A percentile compares a stretch with the other conserved stretches of the same genome.
These are phyloP conservation scores for Condylura cristata DNA, from an alignment of 2,113 vertebrate species.

Conservation along the genomic window DNA sequence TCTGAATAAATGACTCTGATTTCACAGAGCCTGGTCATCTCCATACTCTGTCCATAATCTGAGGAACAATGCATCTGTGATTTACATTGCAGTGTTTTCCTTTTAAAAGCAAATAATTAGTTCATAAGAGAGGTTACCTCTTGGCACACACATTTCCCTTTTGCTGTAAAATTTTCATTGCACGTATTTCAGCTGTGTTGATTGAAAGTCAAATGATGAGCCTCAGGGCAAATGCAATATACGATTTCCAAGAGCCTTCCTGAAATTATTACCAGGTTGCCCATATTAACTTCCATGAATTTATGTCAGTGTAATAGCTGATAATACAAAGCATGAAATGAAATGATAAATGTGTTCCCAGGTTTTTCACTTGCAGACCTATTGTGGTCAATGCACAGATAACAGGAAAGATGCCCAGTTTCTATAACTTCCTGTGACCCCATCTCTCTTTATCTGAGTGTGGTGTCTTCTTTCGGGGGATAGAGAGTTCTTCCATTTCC, in stretches of 20 bases:
- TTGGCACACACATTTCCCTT: constrained; percentile 33
- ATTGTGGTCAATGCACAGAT: background rate
- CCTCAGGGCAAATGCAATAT: constrained; percentile 52
- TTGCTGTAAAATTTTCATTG: constrained; percentile 71
- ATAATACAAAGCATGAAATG: constrained; percentile 24
- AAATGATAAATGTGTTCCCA: constrained; percentile 31
- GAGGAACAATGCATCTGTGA: background rate
- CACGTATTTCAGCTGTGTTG: constrained; percentile 44
- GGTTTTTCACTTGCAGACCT: constrained; percentile 29
- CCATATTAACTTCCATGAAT: constrained; percentile 23
- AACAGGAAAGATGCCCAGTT: background rate
- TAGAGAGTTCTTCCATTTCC: background rate
- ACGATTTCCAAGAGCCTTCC: constrained; percentile 42
- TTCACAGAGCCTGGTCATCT: background rate
- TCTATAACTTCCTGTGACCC: background rate
- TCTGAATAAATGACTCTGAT: background rate
- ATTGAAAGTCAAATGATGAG: constrained; percentile 66
- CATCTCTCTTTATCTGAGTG: background rate
- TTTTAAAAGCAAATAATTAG: constrained; percentile 47
- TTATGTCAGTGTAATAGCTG: constrained; percentile 21
- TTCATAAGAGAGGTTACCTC: constrained; percentile 47
- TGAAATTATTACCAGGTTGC: constrained; percentile 56
- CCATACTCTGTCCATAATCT: background rate
- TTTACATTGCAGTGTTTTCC: background rate
- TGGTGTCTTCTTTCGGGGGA: background rate